Evolutionary conservation across 2,888 invertebrate genomes (phyloP), one percentile per base, ranked within the genome.

Genomic region (Pomacea canaliculata): DNA sequence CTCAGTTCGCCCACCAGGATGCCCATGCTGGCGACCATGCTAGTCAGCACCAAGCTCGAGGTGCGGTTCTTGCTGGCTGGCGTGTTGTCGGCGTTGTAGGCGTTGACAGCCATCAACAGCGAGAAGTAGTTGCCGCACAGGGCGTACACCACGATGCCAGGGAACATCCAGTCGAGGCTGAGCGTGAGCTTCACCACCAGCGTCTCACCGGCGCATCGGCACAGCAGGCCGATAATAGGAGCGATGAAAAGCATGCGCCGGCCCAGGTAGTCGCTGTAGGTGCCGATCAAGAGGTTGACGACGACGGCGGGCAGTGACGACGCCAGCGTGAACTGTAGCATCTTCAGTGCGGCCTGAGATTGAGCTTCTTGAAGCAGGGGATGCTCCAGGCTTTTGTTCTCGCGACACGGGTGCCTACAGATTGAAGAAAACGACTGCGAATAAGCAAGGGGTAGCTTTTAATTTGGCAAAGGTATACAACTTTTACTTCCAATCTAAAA

Each of bases 41-140:
- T 56, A 5, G n/a, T 12, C 23, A 70, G 60, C n/a, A 23, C 70
- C 12, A 70, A n/a, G 59, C 5, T 8, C 56, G 56, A 27, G 23
- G 70, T 70, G n/a, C 70, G 16, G 56, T 7, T 10, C 7, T 59
- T 49, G 59, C 13, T 59, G 18, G 70, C 27, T 5, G 70, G 56
- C 9, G 70, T 70, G 70, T 70, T 70, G 70, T 70, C 70, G 13
- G 70, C 70, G 12, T 19, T 70, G 60, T 70, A 70, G 23, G 70
- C 56, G 37, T 60, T 70, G 23, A 70, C 5, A 7, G 59, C 70
- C 27, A 70, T 56, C 16, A 51, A 2, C 49, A 59, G 13, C n/a
- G 70, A n/a, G 70, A 27, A 70, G 23, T 23, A 51, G 27, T 59
- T 51, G 27, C 70, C 70, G 56, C 56, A 59, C 59, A 19, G 56